Evolutionary conservation across 1,140 invertebrate genomes (phyloP), one percentile per base, ranked within the genome.

Genomic region (Heliconius himera): DNA sequence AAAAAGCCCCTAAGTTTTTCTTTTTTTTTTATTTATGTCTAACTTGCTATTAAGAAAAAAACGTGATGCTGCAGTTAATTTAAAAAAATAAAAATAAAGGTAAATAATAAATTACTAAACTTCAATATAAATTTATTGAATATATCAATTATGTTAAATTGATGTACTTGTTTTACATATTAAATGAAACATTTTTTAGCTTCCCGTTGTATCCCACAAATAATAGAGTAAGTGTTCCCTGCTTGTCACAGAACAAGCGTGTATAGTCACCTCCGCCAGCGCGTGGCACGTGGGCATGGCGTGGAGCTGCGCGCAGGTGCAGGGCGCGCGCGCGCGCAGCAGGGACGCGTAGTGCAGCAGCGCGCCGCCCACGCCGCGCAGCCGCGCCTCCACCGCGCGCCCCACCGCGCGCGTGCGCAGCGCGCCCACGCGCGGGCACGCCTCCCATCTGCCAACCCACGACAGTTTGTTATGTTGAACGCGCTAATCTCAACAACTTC

Each of bases 201-300:
- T 20, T 54, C 1, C 1, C 11, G 18, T 16, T 54, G 16, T 54
- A 54, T 1, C 16, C 18, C 51, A 20, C 18, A 54, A 6, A 54
- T 54, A 20, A 20, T 20, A n/a, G 51, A 18, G 51, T n/a, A 54
- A 20, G 51, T 46, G 3, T 13, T n/a, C 5, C 18, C 51, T 4
- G 8, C 51, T n/a, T n/a, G 8, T 20, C 51, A 26, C 26, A 26
- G 26, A 26, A 26, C 26, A 26, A 26, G 51, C 51, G 5, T 4
- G 33, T 33, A 4, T 4, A 36, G 4, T 36, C 13, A 90, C 91
- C 87, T 91, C 86, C 2, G 93, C 91, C 22, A 94, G 82, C 0
- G 91, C 93, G 73, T 94, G 93, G 77, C 92, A 94, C 0, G 93
- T 92, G 72, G 88, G 90, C 91, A 94, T 93, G 46, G 91, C 87